Conservation (phyloP, 2,797 vertebrate genomes). For the Heterohyrax brucei region DNA sequence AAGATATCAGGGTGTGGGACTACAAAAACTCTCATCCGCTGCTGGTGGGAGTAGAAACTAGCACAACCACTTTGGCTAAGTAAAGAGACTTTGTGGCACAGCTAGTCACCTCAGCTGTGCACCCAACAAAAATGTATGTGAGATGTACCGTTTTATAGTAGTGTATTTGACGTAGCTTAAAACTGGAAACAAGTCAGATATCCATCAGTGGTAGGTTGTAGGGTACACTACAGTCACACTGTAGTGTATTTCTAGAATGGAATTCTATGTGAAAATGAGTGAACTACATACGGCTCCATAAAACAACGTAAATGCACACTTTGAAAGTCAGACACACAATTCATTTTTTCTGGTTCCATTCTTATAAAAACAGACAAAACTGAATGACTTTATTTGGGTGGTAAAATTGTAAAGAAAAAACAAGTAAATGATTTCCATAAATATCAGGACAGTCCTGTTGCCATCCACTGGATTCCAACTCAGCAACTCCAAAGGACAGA, state of each 20-base stretch:
- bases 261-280: not conserved
- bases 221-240: not conserved
- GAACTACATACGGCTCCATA: not conserved
- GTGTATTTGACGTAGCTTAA: not conserved
- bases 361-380: not conserved
- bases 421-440: not conserved
- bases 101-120: not conserved
- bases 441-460: not conserved
- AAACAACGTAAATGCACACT: not conserved
- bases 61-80: not conserved
- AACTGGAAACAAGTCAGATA: not conserved
- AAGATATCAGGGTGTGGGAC: not conserved
- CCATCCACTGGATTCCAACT: no score
- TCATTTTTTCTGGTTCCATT: not conserved
- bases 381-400: not conserved
- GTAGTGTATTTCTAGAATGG: slow-evolving; percentile 3
- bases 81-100: not conserved
- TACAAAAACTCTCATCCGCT: not conserved
- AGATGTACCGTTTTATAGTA: not conserved
- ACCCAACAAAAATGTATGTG: not conserved
- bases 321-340: not conserved
- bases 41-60: not conserved
- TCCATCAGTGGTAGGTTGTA: not conserved
- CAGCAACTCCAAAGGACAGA: no score
- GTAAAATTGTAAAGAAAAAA: slow-evolving; percentile 18